Percentiles rank a stretch among this genome's conserved stretches.
Conservation (phyloP, 2,888 invertebrate species). For the Calameuta idolon region DNA sequence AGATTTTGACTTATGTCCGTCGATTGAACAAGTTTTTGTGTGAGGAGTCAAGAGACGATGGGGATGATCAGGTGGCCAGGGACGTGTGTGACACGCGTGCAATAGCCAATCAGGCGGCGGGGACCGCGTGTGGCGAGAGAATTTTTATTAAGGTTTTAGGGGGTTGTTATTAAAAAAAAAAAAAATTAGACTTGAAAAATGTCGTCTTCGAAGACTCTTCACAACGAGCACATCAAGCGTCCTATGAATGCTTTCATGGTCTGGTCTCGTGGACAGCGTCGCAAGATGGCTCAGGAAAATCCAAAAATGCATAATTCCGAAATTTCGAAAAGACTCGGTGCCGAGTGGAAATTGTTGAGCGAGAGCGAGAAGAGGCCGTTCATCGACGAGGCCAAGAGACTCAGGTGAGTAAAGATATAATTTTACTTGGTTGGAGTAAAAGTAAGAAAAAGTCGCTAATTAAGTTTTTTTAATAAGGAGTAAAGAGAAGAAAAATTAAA, state of each 20-base stretch:
- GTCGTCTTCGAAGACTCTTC: conserved; percentile 65
- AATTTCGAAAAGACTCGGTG: conserved; percentile 87
- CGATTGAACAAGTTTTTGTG: neutral
- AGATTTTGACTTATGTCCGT: neutral
- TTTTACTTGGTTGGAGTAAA: neutral
- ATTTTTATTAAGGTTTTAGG: neutral
- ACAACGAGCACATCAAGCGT: conserved; percentile 86
- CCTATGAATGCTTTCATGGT: conserved; percentile 98
- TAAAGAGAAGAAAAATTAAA: neutral
- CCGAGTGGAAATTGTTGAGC: conserved; percentile 89
- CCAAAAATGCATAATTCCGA: conserved; percentile 96
- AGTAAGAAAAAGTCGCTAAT: neutral
- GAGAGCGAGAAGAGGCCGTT: conserved; percentile 90
- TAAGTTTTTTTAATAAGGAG: too few species aligned
- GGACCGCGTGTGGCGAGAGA: neutral
- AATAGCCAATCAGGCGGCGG: neutral
- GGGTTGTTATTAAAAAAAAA: neutral
- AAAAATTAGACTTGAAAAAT: conserved; percentile 29
- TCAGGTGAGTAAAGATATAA: conserved; percentile 72
- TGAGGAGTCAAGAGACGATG: neutral
- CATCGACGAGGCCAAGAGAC: conserved; percentile 90
- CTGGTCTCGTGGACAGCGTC: conserved; percentile 88
- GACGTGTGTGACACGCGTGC: neutral
- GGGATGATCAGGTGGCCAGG: neutral
- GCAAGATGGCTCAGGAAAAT: conserved; percentile 94